These are phyloP conservation scores for Litocranius walleri DNA, from an alignment of 2,113 vertebrate species.

Conservation along the genomic window DNA sequence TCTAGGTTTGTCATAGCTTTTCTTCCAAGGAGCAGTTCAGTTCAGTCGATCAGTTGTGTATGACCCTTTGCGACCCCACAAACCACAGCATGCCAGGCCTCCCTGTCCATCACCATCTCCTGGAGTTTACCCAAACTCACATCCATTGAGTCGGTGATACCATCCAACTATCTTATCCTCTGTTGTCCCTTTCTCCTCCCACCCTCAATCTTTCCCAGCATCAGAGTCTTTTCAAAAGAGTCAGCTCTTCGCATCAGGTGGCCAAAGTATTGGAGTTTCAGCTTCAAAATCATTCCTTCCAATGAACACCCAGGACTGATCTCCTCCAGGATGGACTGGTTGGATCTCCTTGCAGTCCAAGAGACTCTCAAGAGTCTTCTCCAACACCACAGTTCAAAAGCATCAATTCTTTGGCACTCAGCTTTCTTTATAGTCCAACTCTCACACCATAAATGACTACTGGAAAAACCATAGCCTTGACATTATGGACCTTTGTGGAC, in stretches of 20 bases:
- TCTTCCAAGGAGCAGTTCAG: neutral
- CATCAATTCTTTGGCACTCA: accelerated
- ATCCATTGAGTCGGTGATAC: neutral
- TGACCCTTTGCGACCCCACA: accelerated
- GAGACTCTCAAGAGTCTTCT: neutral
- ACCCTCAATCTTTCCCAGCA: neutral
- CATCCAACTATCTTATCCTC: neutral
- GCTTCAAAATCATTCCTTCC: neutral
- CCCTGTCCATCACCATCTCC: neutral
- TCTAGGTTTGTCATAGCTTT: neutral
- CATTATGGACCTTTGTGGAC: accelerated
- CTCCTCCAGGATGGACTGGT: neutral
- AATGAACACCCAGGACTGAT: neutral
- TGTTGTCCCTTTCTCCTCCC: neutral
- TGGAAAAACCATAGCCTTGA: neutral
- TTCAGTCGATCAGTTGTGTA: neutral
- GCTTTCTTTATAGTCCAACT: neutral
- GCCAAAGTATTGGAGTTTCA: neutral
- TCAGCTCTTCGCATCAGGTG: neutral
- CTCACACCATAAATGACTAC: neutral
- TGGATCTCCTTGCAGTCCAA: neutral
- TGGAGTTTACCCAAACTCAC: neutral
- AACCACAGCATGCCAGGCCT: neutral
- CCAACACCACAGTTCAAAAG: neutral
- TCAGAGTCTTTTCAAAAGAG: neutral